Evolutionary conservation across 2,797 vertebrate genomes (phyloP), one percentile per base, ranked within the genome.

Genomic region (Mico argentatus): DNA sequence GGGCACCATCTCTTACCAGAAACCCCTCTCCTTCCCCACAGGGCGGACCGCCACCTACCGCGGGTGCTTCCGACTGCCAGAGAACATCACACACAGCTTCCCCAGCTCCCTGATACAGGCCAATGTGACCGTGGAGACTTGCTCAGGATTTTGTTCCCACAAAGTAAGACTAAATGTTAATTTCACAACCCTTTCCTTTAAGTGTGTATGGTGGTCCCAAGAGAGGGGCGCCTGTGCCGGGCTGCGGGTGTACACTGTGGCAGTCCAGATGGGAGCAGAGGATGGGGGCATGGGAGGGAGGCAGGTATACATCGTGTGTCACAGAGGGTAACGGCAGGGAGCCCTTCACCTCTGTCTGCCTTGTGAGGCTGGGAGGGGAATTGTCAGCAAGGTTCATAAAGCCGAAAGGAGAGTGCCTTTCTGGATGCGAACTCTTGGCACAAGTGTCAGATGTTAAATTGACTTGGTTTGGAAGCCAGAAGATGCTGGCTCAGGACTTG

Each of bases 111-210:
- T 99, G 92, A 93, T 98, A 9, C 99, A 99, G 97, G 98, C 99
- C 96, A 99, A 99, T 96, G 96, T 99, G 84, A 99, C 99, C 0
- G 98, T 98, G 48, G 99, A 99, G 98, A 99, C 98, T 96, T 99
- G 99, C 98, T 99, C 99, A 0, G 99, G 99, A 98, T 99, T 99
- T 97, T 99, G 99, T 98, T 99, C 99, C 89, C 99, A 99, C 98
- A 99, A 99, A 99, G 99, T 99, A 99, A 98, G 98, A 96, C 95
- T 73, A 39, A n/a, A 3, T 90, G 96, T 50, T 94, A n/a, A 55
- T 95, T 95, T 97, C 48, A 79, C 94, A 81, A 67, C 39, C 55
- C 52, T 97, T 57, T 77, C 75, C n/a, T 85, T 4, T 36, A 26
- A 2, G 1, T 0, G 0, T 20, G n/a, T 7, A 5, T 3, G 9